Evolutionary conservation across 2,113 vertebrate species (phyloP).

Genomic region (Plecturocebus donacophilus): DNA sequence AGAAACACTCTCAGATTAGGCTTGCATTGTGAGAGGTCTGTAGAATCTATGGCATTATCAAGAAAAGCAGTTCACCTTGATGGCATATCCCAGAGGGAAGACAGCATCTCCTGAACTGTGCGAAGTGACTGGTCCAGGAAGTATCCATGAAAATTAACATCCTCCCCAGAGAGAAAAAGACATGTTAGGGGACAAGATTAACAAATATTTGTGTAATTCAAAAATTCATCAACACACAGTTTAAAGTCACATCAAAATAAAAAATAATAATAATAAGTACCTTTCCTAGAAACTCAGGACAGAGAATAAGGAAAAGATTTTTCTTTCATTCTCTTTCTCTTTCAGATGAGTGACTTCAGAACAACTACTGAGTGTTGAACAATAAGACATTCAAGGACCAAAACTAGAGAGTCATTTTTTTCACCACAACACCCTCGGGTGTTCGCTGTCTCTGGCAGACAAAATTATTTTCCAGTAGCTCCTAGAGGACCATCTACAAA

Average conservation of each 20-base stretch:
- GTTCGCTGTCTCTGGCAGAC: slow-evolving; percentile 72
- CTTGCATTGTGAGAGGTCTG: not conserved
- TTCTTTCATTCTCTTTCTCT: slow-evolving; percentile 70
- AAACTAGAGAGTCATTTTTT: slow-evolving; percentile 73
- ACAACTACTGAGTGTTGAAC: slow-evolving; percentile 65
- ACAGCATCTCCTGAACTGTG: not conserved
- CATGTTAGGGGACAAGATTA: not conserved
- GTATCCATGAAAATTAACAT: not conserved
- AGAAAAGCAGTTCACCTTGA: not conserved
- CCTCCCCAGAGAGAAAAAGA: not conserved
- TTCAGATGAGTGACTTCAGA: slow-evolving; percentile 76
- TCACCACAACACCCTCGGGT: slow-evolving; percentile 68
- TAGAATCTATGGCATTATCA: not conserved
- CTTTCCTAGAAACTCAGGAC: slow-evolving; percentile 59
- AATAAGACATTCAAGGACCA: slow-evolving; percentile 69
- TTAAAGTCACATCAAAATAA: slow-evolving; percentile 60
- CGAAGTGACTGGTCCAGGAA: not conserved
- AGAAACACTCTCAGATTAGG: not conserved
- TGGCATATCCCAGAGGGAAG: not conserved
- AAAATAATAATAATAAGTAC: not conserved
- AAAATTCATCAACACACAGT: slow-evolving; percentile 9
- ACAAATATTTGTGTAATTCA: not conserved
- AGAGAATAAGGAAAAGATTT: slow-evolving; percentile 25
- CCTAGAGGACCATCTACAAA: slow-evolving; percentile 73
- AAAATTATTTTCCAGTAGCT: slow-evolving; percentile 80